Evolutionary conservation across 2,888 invertebrate species (phyloP), one percentile per base, ranked within the genome.

Genomic region (Prosopocoilus inquinatus): DNA sequence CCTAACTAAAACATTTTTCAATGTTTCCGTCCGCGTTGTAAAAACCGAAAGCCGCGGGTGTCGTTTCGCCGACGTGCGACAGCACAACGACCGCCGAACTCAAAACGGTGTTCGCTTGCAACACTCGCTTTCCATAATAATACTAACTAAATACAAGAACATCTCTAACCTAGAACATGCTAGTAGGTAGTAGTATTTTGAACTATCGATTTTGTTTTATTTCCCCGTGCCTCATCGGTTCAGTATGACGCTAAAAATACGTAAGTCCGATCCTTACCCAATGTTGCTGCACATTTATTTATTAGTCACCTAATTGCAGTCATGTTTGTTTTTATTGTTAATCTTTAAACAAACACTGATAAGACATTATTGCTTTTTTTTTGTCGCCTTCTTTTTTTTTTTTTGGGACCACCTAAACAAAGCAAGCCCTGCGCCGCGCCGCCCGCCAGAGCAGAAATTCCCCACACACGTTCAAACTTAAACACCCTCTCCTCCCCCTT

Each of bases 1-100:
- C n/a, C n/a, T n/a, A n/a, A n/a, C n/a, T n/a, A n/a, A n/a, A 76
- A 75, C 74, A 75, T 71, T 57, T 50, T 46, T 55, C 48, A 48
- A 53, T 48, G 55, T 53, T 55, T 59, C 44, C 39, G 36, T 57
- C 41, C 44, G 32, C 50, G 47, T 54, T 59, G 59, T 61, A 59
- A 62, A 63, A 55, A 58, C 9, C 35, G n/a, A 16, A 39, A 11
- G 9, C 49, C 38, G 41, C 15, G 11, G 20, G 28, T 33, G 15
- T 13, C 11, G 12, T 36, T 35, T 38, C 16, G 13, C 20, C 8
- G 15, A 47, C 32, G 39, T 11, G n/a, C n/a, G n/a, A n/a, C n/a
- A n/a, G n/a, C 13, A 16, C 3, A 12, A n/a, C 13, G 9, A 16
- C 46, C 20, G 15, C 39, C 28, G 7, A 11, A 8, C 15, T 39